Percentiles rank a stretch among this genome's conserved stretches.
phyloP scores from a whole-genome alignment of 53 echinoderm and acorn worm genomes.

The Henricia sp. region DNA sequence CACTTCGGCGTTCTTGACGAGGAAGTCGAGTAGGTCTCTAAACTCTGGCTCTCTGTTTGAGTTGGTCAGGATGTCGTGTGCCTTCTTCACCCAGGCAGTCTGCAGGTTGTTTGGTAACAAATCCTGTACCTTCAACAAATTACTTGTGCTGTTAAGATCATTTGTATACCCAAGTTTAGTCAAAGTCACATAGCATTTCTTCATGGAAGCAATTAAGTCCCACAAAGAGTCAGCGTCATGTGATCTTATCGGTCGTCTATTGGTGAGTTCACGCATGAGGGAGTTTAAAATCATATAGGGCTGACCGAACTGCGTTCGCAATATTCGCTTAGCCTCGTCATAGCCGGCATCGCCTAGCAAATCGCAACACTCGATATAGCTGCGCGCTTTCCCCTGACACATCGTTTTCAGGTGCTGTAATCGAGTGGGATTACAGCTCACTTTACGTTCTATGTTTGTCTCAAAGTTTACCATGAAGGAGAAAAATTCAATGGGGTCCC shows the following conservation, averaged over 20 bases:
- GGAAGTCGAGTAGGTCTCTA: conserved; percentile 41
- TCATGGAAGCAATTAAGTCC: conserved; percentile 54
- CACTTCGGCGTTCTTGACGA: conserved; percentile 41
- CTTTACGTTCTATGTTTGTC: no score
- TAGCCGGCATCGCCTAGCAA: no score
- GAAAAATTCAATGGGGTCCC: no score
- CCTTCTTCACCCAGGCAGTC: conserved; percentile 51
- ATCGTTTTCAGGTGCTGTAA: no score
- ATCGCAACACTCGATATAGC: no score
- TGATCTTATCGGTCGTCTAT: conserved; percentile 38
- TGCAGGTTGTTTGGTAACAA: conserved; percentile 46
- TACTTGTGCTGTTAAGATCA: conserved; percentile 49
- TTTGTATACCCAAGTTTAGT: conserved; percentile 41
- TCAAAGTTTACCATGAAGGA: no score
- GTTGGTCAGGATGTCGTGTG: conserved; percentile 49
- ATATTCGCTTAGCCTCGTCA: no score
- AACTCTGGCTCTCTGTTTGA: conserved; percentile 46
- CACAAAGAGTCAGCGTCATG: conserved; percentile 56
- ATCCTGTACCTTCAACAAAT: conserved; percentile 51
- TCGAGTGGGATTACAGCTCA: no score
- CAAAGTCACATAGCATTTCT: conserved; percentile 52
- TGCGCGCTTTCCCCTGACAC: no score
- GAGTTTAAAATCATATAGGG: conserved; percentile 58
- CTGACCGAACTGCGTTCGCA: no score
- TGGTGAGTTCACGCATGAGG: conserved; percentile 54